A percentile compares a stretch with the other conserved stretches of the same genome.
These are phyloP conservation scores for Pipistrellus kuhlii DNA, from an alignment of 2,797 vertebrate species.

Conservation along the genomic window DNA sequence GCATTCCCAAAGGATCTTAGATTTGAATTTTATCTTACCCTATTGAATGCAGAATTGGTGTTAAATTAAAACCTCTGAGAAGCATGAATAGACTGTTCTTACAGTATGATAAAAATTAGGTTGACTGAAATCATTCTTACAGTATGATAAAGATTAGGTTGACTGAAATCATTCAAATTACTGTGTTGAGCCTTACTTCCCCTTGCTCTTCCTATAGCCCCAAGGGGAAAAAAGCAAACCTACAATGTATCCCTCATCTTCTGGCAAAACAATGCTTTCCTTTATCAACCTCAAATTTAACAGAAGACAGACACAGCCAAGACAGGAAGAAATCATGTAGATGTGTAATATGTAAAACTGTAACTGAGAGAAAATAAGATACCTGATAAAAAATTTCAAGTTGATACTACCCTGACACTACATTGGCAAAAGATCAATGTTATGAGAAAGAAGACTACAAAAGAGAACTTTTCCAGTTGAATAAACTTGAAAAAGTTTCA, in stretches of 20 bases:
- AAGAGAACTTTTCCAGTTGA: slow-evolving; percentile 2
- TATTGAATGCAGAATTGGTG: slow-evolving; percentile 5
- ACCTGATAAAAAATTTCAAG: slow-evolving; percentile 1
- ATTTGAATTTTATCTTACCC: slow-evolving; percentile 49
- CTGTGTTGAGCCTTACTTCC: neutral
- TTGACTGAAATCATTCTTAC: slow-evolving; percentile 20
- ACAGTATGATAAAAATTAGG: slow-evolving; percentile 25
- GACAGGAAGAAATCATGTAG: neutral
- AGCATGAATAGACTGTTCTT: neutral
- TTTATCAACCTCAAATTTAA: slow-evolving; percentile 32
- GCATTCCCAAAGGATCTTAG: slow-evolving; percentile 7
- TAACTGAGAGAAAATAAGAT: neutral
- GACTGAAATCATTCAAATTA: slow-evolving; percentile 46
- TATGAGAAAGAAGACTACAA: neutral
- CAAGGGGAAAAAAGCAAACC: neutral
- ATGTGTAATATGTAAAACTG: slow-evolving; percentile 16
- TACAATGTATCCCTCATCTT: neutral
- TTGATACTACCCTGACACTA: slow-evolving; percentile 16
- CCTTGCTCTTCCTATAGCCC: neutral
- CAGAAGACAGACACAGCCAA: neutral
- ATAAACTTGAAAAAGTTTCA: slow-evolving; percentile 26
- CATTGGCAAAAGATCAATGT: neutral
- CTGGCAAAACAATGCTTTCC: neutral
- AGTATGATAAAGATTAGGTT: slow-evolving; percentile 23
- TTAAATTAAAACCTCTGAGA: slow-evolving; percentile 43